Evolutionary conservation across 1,140 invertebrate genomes (phyloP).

Genomic region (Diorhabda elongata): DNA sequence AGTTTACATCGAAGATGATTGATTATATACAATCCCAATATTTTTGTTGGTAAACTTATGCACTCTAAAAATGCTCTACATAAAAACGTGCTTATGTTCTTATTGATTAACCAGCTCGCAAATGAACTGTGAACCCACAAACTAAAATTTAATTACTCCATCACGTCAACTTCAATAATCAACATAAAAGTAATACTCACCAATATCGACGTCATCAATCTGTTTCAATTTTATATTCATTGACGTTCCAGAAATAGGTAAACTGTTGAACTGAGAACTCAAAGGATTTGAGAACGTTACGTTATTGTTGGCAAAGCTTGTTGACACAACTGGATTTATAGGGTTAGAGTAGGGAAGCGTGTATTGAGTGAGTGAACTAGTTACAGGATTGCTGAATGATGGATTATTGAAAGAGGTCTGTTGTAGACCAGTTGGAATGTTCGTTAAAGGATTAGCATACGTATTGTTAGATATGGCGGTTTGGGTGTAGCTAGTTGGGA

Average conservation of each 20-base stretch:
- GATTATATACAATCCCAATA: no score
- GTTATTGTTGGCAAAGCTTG: constrained; percentile 38
- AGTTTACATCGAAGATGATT: no score
- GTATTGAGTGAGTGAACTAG: constrained; percentile 31
- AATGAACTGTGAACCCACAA: background rate
- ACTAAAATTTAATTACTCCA: background rate
- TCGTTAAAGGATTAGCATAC: constrained; percentile 58
- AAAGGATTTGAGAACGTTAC: constrained; percentile 46
- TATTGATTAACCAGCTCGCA: no score
- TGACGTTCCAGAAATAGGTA: constrained; percentile 42
- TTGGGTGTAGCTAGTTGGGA: constrained; percentile 50
- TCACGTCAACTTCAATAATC: background rate
- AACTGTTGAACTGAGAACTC: constrained; percentile 45
- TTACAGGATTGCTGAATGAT: constrained; percentile 37
- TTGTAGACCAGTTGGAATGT: constrained; percentile 32
- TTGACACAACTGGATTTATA: constrained; percentile 34
- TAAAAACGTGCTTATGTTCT: no score
- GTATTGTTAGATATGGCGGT: constrained; percentile 53
- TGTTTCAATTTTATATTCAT: constrained; percentile 64
- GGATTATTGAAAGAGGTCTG: constrained; percentile 39
- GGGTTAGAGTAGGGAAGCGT: constrained; percentile 31
- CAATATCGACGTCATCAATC: constrained; percentile 64
- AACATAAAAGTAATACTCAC: constrained; percentile 35
- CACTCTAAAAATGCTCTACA: no score
- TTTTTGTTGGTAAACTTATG: no score